Base-by-base conservation (phyloP, 1,140 invertebrate species). In the Lutraria rhynchaena region DNA sequence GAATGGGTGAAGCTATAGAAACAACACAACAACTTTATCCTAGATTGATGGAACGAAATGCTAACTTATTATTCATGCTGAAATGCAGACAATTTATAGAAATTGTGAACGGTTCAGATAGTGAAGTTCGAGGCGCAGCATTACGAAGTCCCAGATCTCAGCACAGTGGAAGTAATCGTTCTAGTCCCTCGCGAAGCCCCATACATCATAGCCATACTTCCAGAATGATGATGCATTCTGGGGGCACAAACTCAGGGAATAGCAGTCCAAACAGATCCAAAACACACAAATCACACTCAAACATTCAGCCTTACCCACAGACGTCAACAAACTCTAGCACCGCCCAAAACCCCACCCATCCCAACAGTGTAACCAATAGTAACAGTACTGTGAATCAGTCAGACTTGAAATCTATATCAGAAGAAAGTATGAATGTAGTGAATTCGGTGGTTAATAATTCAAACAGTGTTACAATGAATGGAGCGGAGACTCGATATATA, bases 41-140 rank as follows among this genome's bases (percentile, higher is more conserved):
- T 9, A 96, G 96, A 17, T 93, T 99, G 49, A 93, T 99, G 86
- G 96, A 98, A 91, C 94, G 95, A 55, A 97, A 99, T 93, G 95
- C 95, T 85, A 97, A 98, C 91, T 94, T 99, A 84, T 94, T 97
- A 88, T 99, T 99, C 92, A 95, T 97, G 92, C 94, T 99, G 71
- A 98, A 99, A 92, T 98, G 97, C 93, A 95, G 98, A 85, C 98
- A 99, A 93, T 99, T 99, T 93, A 96, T 99, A 31, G 98, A 99
- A 93, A 94, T 95, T 92, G 93, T 95, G 41, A 93, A 93, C 87
- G 93, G 93, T 31, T 91, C 92, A 55, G 93, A 94, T 87, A 92
- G 89, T 84, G 92, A 92, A 84, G 90, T 90, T 22, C 83, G 88
- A 27, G 89, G 90, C n/a, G 83, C 86, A 29, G 83, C 86, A 33